Evolutionary conservation across 1,140 invertebrate species (phyloP), one percentile per base, ranked within the genome.

Genomic region (Pemphigus obesinymphae): DNA sequence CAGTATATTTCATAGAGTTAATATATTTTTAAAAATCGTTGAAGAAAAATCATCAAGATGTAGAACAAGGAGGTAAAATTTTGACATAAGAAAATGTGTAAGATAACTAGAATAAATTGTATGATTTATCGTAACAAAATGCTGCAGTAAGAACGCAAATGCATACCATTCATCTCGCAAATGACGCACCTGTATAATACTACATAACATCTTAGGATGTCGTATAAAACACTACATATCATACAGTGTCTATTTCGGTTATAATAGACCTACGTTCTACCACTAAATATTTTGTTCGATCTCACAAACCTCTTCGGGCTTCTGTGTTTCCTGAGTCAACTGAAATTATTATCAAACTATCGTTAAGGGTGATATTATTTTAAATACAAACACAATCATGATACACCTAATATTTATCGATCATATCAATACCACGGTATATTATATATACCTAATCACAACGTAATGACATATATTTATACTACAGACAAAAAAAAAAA

Each of bases 261-360:
- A n/a, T n/a, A n/a, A n/a, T n/a, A n/a, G n/a, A n/a, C 53, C 53
- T 55, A 82, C 34, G 8, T 6, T 72, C 82, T 82, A 82, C 66
- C n/a, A 6, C 70, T 72, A 68, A 58, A 72, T 80, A 61, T 40
- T 58, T 78, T 76, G 17, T 63, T 48, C 34, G 58, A 37, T 66
- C 55, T 66, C 40, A 82, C 70, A 76, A 82, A 82, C 82, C 73
- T 66, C 76, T n/a, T 80, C 76, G 55, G 76, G 53, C 76, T 80
- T 80, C 76, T 80, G 76, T 17, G 76, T 63, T 80, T 80, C 76
- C 76, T 40, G 26, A 80, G 55, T 61, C 76, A 63, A 80, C 76
- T 80, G 76, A 80, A 80, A 80, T 40, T 11, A 63, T 80, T 80
- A 80, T 80, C 55, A 80, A 63, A 63, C 76, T 61, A 63, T 43